A percentile compares a stretch with the other conserved stretches of the same genome.
Evolutionary conservation across 2,888 invertebrate genomes (phyloP).

Genomic region (Athalia circularis): DNA sequence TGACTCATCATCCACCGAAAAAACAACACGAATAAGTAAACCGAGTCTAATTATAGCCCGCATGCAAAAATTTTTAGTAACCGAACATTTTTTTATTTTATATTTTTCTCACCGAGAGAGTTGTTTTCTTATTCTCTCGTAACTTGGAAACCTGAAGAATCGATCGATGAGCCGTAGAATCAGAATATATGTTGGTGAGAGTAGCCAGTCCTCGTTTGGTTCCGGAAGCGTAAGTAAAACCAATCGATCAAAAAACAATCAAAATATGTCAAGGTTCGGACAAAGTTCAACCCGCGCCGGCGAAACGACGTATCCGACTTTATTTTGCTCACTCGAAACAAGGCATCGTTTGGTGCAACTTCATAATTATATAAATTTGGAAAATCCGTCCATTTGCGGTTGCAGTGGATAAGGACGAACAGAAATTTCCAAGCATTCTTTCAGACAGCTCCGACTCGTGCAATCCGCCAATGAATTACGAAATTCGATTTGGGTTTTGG

Average conservation of each 20-base stretch:
- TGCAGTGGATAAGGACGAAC: not conserved
- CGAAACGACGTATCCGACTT: not conserved
- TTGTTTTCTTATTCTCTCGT: too few relatives aligned
- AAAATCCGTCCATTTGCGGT: not conserved
- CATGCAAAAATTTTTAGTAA: too few relatives aligned
- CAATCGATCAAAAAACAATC: slow-evolving; percentile 18
- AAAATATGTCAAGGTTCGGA: slow-evolving; percentile 6
- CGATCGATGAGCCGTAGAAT: not conserved
- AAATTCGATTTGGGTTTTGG: slow-evolving; percentile 21
- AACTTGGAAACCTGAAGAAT: too few relatives aligned
- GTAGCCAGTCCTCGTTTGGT: not conserved
- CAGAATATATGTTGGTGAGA: not conserved
- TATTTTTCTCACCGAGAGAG: too few relatives aligned
- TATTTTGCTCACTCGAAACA: not conserved
- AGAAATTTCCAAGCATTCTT: too few relatives aligned
- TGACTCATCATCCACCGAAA: not conserved
- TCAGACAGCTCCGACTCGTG: too few relatives aligned
- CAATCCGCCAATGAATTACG: slow-evolving; percentile 16
- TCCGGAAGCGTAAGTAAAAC: not conserved
- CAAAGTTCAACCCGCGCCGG: not conserved
- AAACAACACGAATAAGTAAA: not conserved
- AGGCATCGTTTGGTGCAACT: not conserved
- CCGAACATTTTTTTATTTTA: too few relatives aligned
- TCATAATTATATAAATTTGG: not conserved
- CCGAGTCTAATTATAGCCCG: too few relatives aligned